Evolutionary conservation across 2,888 invertebrate species (phyloP).

Genomic region (Lithophane leautieri): DNA sequence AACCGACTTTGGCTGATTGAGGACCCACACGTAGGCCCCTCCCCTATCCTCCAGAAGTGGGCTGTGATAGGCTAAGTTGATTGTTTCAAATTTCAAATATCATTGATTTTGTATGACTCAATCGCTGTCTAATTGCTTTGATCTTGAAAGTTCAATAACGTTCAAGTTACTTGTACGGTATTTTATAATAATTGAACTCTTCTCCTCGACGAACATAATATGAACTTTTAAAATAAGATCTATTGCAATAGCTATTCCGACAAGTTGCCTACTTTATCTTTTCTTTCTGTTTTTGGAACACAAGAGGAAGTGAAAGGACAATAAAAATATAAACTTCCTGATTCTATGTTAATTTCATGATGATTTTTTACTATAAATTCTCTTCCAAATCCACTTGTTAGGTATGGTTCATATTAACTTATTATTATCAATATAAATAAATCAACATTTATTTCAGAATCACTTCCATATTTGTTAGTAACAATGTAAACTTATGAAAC

Average conservation of each 20-base stretch:
- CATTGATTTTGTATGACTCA: slow-evolving; percentile 5
- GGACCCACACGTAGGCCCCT: too few species aligned
- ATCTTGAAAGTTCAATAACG: slow-evolving; percentile 26
- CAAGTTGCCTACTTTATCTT: too few species aligned
- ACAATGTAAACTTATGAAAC: too few species aligned
- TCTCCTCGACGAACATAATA: neutral
- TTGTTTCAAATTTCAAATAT: neutral
- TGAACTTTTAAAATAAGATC: neutral
- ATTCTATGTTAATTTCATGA: neutral
- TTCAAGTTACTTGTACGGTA: slow-evolving; percentile 17
- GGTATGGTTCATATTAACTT: neutral
- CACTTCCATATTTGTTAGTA: too few species aligned
- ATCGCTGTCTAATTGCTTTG: slow-evolving; percentile 1
- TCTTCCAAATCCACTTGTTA: neutral
- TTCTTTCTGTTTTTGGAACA: neutral
- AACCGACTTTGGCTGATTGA: too few species aligned
- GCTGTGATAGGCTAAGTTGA: neutral
- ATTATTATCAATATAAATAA: neutral
- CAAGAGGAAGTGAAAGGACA: neutral
- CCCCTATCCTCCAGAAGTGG: too few species aligned
- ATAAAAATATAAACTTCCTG: neutral
- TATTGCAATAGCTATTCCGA: neutral
- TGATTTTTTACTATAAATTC: neutral
- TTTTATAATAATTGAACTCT: neutral
- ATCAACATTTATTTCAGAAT: too few species aligned